These are phyloP conservation scores for Calliphora vomitoria DNA, from an alignment of 2,888 invertebrate species.

Conservation along the genomic window DNA sequence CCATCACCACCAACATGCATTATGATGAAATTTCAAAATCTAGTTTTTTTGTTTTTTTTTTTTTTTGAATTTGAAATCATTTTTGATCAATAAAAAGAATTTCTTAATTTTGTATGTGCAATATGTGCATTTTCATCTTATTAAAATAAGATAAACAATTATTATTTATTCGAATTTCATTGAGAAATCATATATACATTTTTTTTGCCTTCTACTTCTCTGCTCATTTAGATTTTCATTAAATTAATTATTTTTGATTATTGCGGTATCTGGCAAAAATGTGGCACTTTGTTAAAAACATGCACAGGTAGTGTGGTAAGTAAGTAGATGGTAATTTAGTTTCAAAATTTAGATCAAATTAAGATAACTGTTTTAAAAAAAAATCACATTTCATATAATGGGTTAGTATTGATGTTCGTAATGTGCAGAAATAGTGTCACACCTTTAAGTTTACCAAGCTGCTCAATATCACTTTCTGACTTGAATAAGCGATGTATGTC, in stretches of 20 bases:
- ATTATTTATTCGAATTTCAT: conserved; percentile 55
- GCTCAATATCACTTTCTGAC: no score
- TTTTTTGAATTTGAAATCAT: background rate
- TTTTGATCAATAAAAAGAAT: conserved; percentile 49
- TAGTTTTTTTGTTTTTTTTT: background rate
- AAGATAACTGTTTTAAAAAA: no score
- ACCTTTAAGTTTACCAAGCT: no score
- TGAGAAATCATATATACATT: conserved; percentile 17
- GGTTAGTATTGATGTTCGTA: no score
- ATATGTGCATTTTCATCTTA: conserved; percentile 59
- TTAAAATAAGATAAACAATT: conserved; percentile 53
- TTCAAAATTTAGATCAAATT: no score
- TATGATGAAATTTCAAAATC: conserved; percentile 48
- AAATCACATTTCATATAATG: no score
- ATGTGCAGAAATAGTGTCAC: no score
- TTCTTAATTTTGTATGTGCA: conserved; percentile 13
- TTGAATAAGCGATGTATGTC: no score
- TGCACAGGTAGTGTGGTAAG: background rate
- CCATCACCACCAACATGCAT: background rate
- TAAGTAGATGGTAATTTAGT: background rate
- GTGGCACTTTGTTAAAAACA: conserved; percentile 16
- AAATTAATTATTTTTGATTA: conserved; percentile 51
- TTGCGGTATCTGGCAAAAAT: conserved; percentile 36
- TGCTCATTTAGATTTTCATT: conserved; percentile 44
- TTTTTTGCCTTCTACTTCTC: background rate